Percentiles rank a stretch among this genome's conserved stretches.
Evolutionary conservation across 1,140 invertebrate genomes (phyloP).

Genomic region (Cotesia glomerata): DNA sequence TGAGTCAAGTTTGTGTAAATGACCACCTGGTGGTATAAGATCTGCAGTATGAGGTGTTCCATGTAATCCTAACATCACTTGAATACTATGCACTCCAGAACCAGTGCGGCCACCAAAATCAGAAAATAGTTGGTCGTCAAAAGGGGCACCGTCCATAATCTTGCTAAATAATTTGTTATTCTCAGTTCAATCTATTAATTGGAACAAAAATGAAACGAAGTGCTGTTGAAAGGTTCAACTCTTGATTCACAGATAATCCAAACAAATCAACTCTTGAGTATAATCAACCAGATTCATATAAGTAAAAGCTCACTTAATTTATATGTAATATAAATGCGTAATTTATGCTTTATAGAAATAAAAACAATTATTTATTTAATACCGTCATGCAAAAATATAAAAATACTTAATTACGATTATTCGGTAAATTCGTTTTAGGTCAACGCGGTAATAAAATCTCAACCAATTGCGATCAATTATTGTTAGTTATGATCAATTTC

Average conservation of each 20-base stretch:
- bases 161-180: neutral
- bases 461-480: conserved; percentile 63
- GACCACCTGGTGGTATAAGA: conserved; percentile 56
- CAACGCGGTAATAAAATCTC: conserved; percentile 55
- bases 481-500: conserved; percentile 63
- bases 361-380: conserved; percentile 18
- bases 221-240: neutral
- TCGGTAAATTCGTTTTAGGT: conserved; percentile 20
- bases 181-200: neutral
- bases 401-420: conserved; percentile 2
- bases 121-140: conserved; percentile 35
- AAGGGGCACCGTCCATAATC: conserved; percentile 71
- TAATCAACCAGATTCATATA: conserved; percentile 28
- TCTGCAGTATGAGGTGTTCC: conserved; percentile 61
- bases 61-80: conserved; percentile 66
- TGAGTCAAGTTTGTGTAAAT: conserved; percentile 63
- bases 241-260: conserved; percentile 17
- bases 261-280: conserved; percentile 9
- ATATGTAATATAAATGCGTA: neutral
- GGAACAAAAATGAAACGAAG: neutral
- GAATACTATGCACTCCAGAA: conserved; percentile 64
- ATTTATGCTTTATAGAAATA: neutral
- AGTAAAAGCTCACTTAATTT: neutral
- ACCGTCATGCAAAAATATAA: conserved; percentile 43
- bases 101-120: conserved; percentile 71